Percentiles rank a stretch among this genome's conserved stretches.
Evolutionary conservation across 2,797 vertebrate species (phyloP).

Genomic region (Adelosebastes latens): DNA sequence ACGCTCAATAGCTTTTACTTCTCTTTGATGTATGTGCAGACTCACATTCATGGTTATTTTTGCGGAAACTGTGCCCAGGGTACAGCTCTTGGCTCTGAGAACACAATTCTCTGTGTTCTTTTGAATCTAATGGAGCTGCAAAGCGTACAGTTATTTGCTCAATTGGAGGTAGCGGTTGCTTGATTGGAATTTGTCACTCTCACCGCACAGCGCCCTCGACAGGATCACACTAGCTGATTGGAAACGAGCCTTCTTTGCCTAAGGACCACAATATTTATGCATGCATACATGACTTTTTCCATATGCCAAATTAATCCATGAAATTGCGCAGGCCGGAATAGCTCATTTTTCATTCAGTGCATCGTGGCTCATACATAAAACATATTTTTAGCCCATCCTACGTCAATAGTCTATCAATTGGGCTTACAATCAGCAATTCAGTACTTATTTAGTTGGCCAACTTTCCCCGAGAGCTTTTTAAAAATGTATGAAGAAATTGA

Average conservation of each 20-base stretch:
- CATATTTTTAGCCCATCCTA: neutral
- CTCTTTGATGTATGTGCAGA: constrained; percentile 64
- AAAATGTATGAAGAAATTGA: neutral
- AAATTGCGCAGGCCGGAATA: constrained; percentile 8
- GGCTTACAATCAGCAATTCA: neutral
- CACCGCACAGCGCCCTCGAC: neutral
- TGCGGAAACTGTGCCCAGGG: constrained; percentile 42
- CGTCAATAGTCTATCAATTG: neutral
- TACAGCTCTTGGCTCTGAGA: constrained; percentile 37
- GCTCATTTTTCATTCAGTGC: neutral
- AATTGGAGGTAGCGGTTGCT: constrained; percentile 42
- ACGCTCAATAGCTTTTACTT: constrained; percentile 43
- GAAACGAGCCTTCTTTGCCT: constrained; percentile 25
- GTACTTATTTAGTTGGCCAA: neutral
- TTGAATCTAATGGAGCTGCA: constrained; percentile 39
- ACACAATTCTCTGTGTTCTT: constrained; percentile 28
- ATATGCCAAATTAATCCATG: neutral
- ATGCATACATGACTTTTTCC: constrained; percentile 37
- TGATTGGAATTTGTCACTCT: constrained; percentile 52
- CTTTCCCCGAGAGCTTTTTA: neutral
- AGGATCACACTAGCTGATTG: constrained; percentile 38
- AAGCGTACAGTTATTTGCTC: constrained; percentile 25
- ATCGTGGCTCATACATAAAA: neutral
- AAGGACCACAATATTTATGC: constrained; percentile 40
- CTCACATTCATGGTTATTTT: constrained; percentile 49